These are phyloP conservation scores for Notospermus geniculatus DNA, from an alignment of 1,140 invertebrate species.

Conservation along the genomic window DNA sequence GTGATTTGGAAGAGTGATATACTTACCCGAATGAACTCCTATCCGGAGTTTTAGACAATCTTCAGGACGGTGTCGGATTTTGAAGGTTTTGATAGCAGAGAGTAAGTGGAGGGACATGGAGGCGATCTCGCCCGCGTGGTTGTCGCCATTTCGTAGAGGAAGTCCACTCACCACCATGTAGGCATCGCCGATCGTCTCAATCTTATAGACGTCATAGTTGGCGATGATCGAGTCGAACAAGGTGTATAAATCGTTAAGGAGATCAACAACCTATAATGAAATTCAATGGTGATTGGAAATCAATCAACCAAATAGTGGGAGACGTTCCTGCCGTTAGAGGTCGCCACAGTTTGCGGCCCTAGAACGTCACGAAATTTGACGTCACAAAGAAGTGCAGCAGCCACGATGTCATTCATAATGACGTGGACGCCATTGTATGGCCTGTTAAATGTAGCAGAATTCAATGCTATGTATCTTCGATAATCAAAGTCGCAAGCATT, in stretches of 20 bases:
- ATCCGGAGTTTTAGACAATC: constrained; percentile 83
- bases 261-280: background rate
- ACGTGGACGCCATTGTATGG: no score
- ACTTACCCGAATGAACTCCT: constrained; percentile 80
- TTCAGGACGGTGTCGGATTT: constrained; percentile 76
- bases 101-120: constrained; percentile 84
- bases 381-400: no score
- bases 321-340: no score
- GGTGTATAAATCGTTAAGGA: background rate
- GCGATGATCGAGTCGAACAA: background rate
- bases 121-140: constrained; percentile 76
- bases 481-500: no score
- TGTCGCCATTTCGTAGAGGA: constrained; percentile 59
- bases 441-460: no score
- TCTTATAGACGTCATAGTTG: background rate
- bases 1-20: constrained; percentile 30
- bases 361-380: no score
- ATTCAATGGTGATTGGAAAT: no score
- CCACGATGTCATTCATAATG: no score
- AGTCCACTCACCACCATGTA: constrained; percentile 40
- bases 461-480: no score
- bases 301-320: no score
- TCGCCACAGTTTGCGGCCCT: no score
- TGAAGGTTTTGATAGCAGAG: constrained; percentile 76
- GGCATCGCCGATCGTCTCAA: constrained; percentile 43